A percentile compares a stretch with the other conserved stretches of the same genome.
Evolutionary conservation across 2,888 invertebrate species (phyloP).

Genomic region (Charanyca ferruginea): DNA sequence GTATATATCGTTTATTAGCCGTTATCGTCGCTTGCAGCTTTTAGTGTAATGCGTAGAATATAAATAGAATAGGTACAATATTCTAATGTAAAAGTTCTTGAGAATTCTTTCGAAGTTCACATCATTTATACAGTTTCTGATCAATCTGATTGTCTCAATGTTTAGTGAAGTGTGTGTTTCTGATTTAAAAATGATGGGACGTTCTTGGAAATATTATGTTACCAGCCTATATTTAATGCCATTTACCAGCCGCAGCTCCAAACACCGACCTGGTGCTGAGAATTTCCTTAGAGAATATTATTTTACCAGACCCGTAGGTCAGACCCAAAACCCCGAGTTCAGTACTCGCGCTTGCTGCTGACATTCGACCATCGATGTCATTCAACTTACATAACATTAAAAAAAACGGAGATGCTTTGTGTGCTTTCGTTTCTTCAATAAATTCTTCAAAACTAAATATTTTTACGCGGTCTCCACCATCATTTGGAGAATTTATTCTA

Average conservation of each 20-base stretch:
- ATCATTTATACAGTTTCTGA: slow-evolving; percentile 20
- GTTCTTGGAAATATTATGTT: background rate
- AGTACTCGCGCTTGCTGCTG: no score
- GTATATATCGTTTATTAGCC: slow-evolving; percentile 51
- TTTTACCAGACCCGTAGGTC: background rate
- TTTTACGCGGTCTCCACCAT: no score
- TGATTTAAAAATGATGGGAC: background rate
- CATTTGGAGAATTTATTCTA: no score
- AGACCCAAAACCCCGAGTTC: background rate
- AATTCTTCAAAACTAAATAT: no score
- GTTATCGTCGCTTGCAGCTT: slow-evolving; percentile 29
- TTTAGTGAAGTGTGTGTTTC: slow-evolving; percentile 24
- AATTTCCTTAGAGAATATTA: background rate
- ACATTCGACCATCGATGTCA: no score
- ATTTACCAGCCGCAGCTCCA: background rate
- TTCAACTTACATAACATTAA: no score
- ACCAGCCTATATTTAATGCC: background rate
- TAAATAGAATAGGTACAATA: slow-evolving; percentile 20
- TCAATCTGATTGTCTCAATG: slow-evolving; percentile 29
- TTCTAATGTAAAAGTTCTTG: slow-evolving; percentile 21
- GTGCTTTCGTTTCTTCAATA: no score
- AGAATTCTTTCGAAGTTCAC: slow-evolving; percentile 19
- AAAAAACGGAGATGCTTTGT: no score
- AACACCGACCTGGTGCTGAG: background rate
- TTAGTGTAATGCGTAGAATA: slow-evolving; percentile 45